Evolutionary conservation across 1,140 invertebrate species (phyloP).

Genomic region (Drosophila truncata): DNA sequence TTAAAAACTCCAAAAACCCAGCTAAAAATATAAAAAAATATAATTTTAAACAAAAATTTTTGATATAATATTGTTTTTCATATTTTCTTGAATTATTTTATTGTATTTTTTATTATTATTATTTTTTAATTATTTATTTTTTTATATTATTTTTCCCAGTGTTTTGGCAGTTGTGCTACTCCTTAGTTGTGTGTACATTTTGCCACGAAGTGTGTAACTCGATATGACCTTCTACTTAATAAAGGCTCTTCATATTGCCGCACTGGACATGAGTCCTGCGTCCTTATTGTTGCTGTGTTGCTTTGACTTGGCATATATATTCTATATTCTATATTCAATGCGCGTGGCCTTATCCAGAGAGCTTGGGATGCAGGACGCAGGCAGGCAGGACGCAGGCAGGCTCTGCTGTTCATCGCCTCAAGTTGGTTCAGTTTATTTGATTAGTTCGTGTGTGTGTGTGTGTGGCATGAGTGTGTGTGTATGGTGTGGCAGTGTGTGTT

Average conservation of each 20-base stretch:
- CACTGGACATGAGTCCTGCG: slow-evolving; percentile 33
- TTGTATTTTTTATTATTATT: no score
- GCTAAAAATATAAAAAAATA: no score
- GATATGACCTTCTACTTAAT: slow-evolving; percentile 75
- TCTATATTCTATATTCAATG: slow-evolving; percentile 50
- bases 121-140: no score
- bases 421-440: slow-evolving; percentile 72
- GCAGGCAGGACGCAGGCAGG: slow-evolving; percentile 1
- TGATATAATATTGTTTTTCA: background rate
- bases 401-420: slow-evolving; percentile 34
- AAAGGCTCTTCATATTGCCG: slow-evolving; percentile 66
- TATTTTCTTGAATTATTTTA: background rate
- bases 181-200: slow-evolving; percentile 23
- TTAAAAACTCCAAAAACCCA: no score
- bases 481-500: slow-evolving; percentile 10
- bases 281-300: slow-evolving; percentile 14
- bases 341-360: slow-evolving; percentile 31
- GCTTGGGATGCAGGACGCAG: slow-evolving; percentile 6
- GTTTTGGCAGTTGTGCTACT: slow-evolving; percentile 24
- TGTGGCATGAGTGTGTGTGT: slow-evolving; percentile 11
- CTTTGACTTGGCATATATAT: slow-evolving; percentile 13
- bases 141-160: slow-evolving; percentile 3
- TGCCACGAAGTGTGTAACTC: slow-evolving; percentile 68
- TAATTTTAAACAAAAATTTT: no score
- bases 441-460: slow-evolving; percentile 50